Base-by-base conservation (phyloP, 23 tunicate genomes). In the Halocynthia aurantium region DNA sequence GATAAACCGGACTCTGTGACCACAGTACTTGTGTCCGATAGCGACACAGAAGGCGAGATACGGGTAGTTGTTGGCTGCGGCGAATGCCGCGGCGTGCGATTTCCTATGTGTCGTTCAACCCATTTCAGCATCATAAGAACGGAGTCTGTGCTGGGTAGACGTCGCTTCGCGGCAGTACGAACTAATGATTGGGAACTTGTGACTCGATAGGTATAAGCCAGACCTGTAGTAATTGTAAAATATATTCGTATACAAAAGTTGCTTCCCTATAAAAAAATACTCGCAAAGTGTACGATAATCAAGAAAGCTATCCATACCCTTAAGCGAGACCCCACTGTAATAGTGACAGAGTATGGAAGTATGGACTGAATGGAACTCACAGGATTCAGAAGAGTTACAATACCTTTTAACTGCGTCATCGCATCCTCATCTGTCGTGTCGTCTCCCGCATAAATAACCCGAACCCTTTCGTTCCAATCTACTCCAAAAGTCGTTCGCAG, bases 391-490 rank as follows among this genome's bases (percentile, higher is more conserved):
- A 31, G 44, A 1, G 44, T 31, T 31, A 31, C 44, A 31, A 31
- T 51, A 74, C 78, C 78, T 56, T 54, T 74, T 0, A 74, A 53
- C 5, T 74, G 78, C 63, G 78, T 15, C 57, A 74, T 74, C 31
- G 78, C 78, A 56, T 74, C 78, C 6, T 74, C 78, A 49, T 74
- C 78, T 74, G 78, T 74, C 2, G 56, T 54, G 6, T 74, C 78
- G 4, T 74, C 78, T 54, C 78, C 78, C 10, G 78, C 78, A 74
- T 74, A 74, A 1, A 74, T 74, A 11, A 74, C 64, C 13, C 78
- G 62, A 52, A 74, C 78, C 10, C 78, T 10, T 54, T 74, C 78
- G 21, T 54, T 74, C 78, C 78, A 74, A 74, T 74, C 78, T 4
- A 74, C 62, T 0, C 78, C 78, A 53, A 74, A 74, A 20, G 78